Base-by-base conservation (phyloP, 2,797 vertebrate genomes). In the Delichon dasypus region DNA sequence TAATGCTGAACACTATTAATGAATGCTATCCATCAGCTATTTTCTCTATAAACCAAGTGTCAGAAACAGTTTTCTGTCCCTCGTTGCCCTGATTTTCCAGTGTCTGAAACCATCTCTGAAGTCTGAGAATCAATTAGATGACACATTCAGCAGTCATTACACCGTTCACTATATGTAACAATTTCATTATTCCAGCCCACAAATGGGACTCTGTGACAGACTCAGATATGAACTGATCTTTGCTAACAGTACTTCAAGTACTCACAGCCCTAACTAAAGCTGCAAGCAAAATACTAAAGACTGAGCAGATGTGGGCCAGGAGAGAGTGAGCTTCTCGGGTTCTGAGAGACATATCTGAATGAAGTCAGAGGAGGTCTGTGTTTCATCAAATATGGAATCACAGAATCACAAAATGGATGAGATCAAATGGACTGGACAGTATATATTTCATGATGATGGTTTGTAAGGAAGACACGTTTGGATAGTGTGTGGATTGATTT, bases 341-440 rank as follows among this genome's bases (percentile, higher is more conserved):
- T 81, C 22, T 53, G 30, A 61, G 34, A 81, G 18, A 42, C 2
- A 5, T 17, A 27, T 50, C 36, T 55, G 42, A 70, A 50, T 29
- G 55, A 75, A 19, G 13, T 50, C 42, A 75, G 22, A 44, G 27
- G 32, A 50, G 11, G 5, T 29, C 55, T 55, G 4, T 50, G 11
- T 68, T 75, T 62, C 32, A 22, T 82, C 55, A 62, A 38, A 50
- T 15, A 21, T 7, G 8, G 22, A 29, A 68, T 29, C 40, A 40
- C 23, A 34, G 40, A 66, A 18, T 66, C 30, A 62, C 9, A 9
- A 55, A 89, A 38, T 0, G 0, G 13, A n/a, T 50, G 22, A n/a
- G 42, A 55, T 50, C 32, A 55, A 47, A n/a, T 29, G 19, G 48
- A 27, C 36, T 55, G 19, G 22, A 36, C 42, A 55, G 9, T 48